Percentiles rank a stretch among this genome's conserved stretches.
Evolutionary conservation across 37 sponge, comb jelly and placozoan genomes (phyloP).

Genomic region (Diacarnus erythraeanus): DNA sequence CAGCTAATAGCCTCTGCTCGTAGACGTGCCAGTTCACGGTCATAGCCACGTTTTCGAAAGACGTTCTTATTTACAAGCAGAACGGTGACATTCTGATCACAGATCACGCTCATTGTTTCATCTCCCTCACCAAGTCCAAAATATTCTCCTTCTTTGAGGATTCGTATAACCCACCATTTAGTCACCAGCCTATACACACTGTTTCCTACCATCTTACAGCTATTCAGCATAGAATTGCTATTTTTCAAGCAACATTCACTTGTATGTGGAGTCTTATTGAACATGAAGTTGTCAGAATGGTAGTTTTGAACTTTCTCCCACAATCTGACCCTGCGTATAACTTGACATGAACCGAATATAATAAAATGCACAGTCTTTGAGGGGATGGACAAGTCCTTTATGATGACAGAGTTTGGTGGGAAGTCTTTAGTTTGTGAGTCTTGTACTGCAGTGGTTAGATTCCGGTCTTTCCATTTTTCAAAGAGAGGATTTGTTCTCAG

Average conservation of each 20-base stretch:
- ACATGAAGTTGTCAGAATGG: neutral
- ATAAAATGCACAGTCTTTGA: conserved; percentile 51
- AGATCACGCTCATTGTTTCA: conserved; percentile 26
- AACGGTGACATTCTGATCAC: conserved; percentile 41
- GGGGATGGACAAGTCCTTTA: conserved; percentile 47
- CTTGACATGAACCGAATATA: conserved; percentile 57
- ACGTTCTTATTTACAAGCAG: conserved; percentile 43
- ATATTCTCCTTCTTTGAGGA: conserved; percentile 66
- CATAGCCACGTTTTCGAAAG: conserved; percentile 44
- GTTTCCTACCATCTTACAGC: neutral
- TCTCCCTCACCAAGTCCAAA: conserved; percentile 84
- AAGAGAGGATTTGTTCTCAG: conserved; percentile 48
- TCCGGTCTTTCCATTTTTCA: conserved; percentile 13
- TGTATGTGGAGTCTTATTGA: neutral
- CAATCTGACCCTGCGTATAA: conserved; percentile 48
- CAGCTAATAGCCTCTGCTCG: conserved; percentile 14
- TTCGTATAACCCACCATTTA: conserved; percentile 61
- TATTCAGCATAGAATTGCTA: no score
- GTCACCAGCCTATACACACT: neutral
- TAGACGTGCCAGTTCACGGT: conserved; percentile 24
- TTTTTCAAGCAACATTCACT: neutral
- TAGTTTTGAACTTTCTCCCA: conserved; percentile 1
- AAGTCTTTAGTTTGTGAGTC: conserved; percentile 52
- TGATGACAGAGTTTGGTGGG: conserved; percentile 50
- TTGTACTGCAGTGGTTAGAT: conserved; percentile 39